A percentile compares a stretch with the other conserved stretches of the same genome.
Evolutionary conservation across 2,888 invertebrate species (phyloP).

Genomic region (Papilio elwesi): DNA sequence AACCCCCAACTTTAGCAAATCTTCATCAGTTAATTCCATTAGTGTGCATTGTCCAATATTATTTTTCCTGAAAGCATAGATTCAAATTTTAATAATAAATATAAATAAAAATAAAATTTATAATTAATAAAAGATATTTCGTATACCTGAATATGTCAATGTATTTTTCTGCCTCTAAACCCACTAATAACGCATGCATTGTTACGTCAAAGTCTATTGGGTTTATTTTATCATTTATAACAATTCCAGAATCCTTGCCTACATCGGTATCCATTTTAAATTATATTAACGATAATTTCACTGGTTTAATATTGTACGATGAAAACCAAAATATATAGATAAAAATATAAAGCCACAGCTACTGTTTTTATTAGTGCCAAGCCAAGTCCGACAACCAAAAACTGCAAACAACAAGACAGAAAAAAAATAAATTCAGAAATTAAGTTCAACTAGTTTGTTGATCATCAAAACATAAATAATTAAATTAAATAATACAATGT

Average conservation of each 20-base stretch:
- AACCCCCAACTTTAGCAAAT: constrained; percentile 71
- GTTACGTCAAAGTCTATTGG: constrained; percentile 73
- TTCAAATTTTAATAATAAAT: background rate
- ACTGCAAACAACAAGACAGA: too few relatives aligned
- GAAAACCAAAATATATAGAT: background rate
- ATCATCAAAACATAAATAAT: too few relatives aligned
- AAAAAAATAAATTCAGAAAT: too few relatives aligned
- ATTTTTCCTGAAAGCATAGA: constrained; percentile 59
- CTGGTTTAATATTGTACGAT: background rate
- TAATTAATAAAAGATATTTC: too few relatives aligned
- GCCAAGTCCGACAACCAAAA: too few relatives aligned
- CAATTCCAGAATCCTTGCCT: constrained; percentile 40
- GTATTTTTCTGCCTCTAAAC: constrained; percentile 74
- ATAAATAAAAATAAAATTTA: constrained; percentile 6
- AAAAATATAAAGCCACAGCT: too few relatives aligned
- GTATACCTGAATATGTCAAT: constrained; percentile 72
- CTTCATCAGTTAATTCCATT: constrained; percentile 72
- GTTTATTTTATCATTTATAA: constrained; percentile 57
- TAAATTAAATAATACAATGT: too few relatives aligned
- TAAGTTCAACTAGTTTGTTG: too few relatives aligned
- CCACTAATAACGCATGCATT: constrained; percentile 67
- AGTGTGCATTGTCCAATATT: constrained; percentile 76
- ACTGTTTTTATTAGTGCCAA: too few relatives aligned
- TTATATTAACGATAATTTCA: background rate
- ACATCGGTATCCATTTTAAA: constrained; percentile 9